A percentile compares a stretch with the other conserved stretches of the same genome.
These are phyloP conservation scores for Crocallis elinguaria DNA, from an alignment of 2,888 invertebrate species.

Conservation along the genomic window DNA sequence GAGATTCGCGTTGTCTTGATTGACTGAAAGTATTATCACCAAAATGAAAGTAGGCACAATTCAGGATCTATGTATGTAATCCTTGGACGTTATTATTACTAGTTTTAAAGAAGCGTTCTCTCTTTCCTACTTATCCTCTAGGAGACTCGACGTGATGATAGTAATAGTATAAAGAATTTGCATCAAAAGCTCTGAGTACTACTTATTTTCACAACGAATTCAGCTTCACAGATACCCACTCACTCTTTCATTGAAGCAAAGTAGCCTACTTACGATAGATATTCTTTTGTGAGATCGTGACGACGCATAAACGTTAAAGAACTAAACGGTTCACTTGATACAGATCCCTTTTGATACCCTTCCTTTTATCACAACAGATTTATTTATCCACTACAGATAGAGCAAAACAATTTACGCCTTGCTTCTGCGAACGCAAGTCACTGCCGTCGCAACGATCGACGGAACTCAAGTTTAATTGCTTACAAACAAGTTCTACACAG, in stretches of 20 bases:
- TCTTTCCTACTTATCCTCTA: too few relatives aligned
- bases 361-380: slow-evolving; percentile 24
- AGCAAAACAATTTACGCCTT: slow-evolving; percentile 33
- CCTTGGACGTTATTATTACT: too few relatives aligned
- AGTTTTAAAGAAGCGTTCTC: too few relatives aligned
- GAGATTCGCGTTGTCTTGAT: too few relatives aligned
- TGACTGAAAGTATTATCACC: too few relatives aligned
- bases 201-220: background rate
- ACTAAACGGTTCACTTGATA: slow-evolving; percentile 26
- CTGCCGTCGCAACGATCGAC: slow-evolving; percentile 28
- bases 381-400: slow-evolving; percentile 28
- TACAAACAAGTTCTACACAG: slow-evolving; percentile 54
- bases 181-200: background rate
- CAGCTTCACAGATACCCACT: background rate
- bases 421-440: slow-evolving; percentile 33
- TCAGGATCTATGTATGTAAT: too few relatives aligned
- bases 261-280: slow-evolving; percentile 12
- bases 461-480: slow-evolving; percentile 55
- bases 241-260: slow-evolving; percentile 2
- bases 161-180: too few relatives aligned
- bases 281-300: slow-evolving; percentile 20
- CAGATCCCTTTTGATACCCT: slow-evolving; percentile 23
- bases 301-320: slow-evolving; percentile 25
- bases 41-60: too few relatives aligned
- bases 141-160: too few relatives aligned